Base-by-base conservation (phyloP, 2,888 invertebrate species). In the Cantharis rufa region DNA sequence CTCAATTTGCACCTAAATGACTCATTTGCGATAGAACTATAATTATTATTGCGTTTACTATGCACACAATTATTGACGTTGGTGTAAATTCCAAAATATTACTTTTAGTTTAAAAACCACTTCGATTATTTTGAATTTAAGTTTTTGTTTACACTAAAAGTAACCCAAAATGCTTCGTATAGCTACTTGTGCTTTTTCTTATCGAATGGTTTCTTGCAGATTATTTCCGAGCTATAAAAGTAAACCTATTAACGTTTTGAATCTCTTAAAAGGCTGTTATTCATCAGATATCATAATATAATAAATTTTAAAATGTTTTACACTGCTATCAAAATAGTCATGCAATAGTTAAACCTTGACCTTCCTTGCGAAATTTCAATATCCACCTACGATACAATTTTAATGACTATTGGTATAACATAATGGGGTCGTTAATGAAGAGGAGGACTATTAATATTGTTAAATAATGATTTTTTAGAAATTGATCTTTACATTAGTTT, bases 291-390 rank as follows among this genome's bases (percentile, higher is more conserved):
- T 71, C 62, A 62, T 24, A 18, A 3, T 27, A 28, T 71, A 71
- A 71, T 71, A 63, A 63, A 27, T 62, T 71, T 71, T 71, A 63
- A 63, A 71, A 16, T 62, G 63, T 63, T 15, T 15, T n/a, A 66
- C 15, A 24, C 10, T 71, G 24, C 28, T 71, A 71, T 71, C 71
- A 71, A 71, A 71, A 48, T 62, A 62, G 71, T 62, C 71, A 71
- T 71, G 71, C 71, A 63, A 66, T 28, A 28, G 15, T 27, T 27
- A 16, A 63, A 63, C 71, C 71, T 71, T 71, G 71, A 28, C 71
- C 71, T 63, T 71, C 28, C 62, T 24, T 15, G 15, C 16, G 24
- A 21, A 15, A 63, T 16, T 71, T 71, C 24, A 71, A 71, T 63
- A 71, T 27, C 24, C 48, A 48, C 48, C 48, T 48, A 48, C 7